Base-by-base conservation (phyloP, 2,888 invertebrate species). In the Nesidiocoris tenuis region DNA sequence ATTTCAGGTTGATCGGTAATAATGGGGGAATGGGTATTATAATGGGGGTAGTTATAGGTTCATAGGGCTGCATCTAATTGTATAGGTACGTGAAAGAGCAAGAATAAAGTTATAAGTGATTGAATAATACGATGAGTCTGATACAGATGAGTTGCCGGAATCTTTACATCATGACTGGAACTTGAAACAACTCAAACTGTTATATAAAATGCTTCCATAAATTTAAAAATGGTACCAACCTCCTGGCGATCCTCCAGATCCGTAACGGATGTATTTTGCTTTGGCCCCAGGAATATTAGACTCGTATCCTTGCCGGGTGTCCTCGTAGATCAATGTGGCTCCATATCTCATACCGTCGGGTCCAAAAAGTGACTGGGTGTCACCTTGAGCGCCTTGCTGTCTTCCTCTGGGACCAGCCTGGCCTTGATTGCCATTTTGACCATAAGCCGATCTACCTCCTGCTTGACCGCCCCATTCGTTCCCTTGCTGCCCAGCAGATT, bases 231-330 rank as follows among this genome's bases (percentile, higher is more conserved):
- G 39, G 39, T 39, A 39, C 39, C 39, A 7, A 39, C 39, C 39
- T 39, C 39, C 39, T 3, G 39, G 39, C 5, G 39, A 39, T 7
- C 39, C 39, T 39, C 39, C 39, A 39, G 39, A 68, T 56, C 79
- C 75, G 59, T 77, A 77, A 1, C 74, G 64, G 54, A 77, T 65
- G 76, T 70, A 79, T 68, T 74, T 77, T 23, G 76, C 57, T 3
- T 74, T 61, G 5, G 78, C 79, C 25, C 79, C 79, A 9, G 79
- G 79, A 56, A 78, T 78, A 68, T 55, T 78, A 22, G 79, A 70
- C 18, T 78, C 78, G 74, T 79, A 79, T 1, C 79, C 79, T 18
- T 77, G 76, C 59, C 61, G 61, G 0, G 77, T 76, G 1, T 77
- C 74, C 1, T 66, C 63, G 61, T 79, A 78, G 16, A 79, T 78